Base-by-base conservation (phyloP, 2,888 invertebrate species). In the Drosophila engyochracea region DNA sequence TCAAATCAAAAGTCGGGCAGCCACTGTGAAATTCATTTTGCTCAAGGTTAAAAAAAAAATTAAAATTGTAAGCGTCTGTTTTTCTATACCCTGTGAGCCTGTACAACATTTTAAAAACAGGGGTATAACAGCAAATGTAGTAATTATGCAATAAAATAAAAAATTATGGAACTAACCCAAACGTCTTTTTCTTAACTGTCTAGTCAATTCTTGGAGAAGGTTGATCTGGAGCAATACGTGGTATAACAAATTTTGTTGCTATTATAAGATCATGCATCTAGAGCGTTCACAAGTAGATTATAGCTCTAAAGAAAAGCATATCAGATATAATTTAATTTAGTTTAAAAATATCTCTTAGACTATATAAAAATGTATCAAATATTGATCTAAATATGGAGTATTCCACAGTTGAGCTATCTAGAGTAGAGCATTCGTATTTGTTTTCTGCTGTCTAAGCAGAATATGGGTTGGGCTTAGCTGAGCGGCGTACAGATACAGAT, bases 401-500 rank as follows among this genome's bases (percentile, higher is more conserved):
- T 61, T 19, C 19, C 7, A 16, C 1, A 39, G 51, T 41, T 52
- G 25, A 44, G 44, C 31, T 16, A 4, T 44, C 30, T 12, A 22
- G 2, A 16, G 3, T 39, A 4, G 16, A 19, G 14, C n/a, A 39
- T 55, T 68, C 44, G 12, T 31, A 25, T 33, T 49, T 28, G 49
- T 67, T 72, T 53, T 33, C 37, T 44, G 57, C 52, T 73, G 86
- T 70, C 74, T 35, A 54, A 69, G 74, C 75, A 88, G 89, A 83
- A 88, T 81, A 87, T 89, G 85, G 86, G 90, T 76, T 83, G 86
- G 90, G 85, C 76, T 70, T 39, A 62, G 25, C 49, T 14, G 37
- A 33, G 37, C 53, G 47, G 35, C 54, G 25, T 52, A 30, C 59
- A 58, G 59, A 53, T 54, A 70, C 44, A 47, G 25, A 9, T 25